Conservation (phyloP, 2,113 vertebrate species). For the Nicator chloris region DNA sequence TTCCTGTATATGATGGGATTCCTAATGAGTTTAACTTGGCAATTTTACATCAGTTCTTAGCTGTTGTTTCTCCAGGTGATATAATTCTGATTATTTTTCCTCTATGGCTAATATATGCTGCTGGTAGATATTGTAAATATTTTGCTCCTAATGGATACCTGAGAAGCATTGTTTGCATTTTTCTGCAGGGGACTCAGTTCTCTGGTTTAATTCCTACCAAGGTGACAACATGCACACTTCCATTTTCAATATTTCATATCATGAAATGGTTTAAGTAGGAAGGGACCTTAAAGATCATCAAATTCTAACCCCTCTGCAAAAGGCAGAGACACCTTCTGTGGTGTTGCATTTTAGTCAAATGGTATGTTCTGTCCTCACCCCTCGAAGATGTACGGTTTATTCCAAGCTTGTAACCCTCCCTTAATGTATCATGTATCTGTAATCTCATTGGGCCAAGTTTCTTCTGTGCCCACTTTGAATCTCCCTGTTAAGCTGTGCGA, state of each 20-base stretch:
- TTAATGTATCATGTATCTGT: too few relatives aligned
- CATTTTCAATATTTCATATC: not conserved
- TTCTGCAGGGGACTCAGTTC: not conserved
- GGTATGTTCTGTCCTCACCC: too few relatives aligned
- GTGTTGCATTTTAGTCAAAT: too few relatives aligned
- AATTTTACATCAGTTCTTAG: not conserved
- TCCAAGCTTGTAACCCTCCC: too few relatives aligned
- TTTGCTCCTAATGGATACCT: not conserved
- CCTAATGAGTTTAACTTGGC: not conserved
- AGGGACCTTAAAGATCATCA: not conserved
- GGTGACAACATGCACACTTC: not conserved
- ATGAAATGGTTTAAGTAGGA: not conserved
- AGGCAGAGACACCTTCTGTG: not conserved
- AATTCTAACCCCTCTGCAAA: not conserved
- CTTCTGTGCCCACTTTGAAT: too few relatives aligned
- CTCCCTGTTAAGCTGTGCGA: too few relatives aligned
- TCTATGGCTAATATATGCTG: not conserved
- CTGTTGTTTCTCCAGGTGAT: not conserved
- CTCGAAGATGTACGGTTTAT: too few relatives aligned
- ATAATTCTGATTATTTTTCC: not conserved
- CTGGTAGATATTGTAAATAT: not conserved
- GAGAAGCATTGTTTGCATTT: not conserved
- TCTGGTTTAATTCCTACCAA: not conserved
- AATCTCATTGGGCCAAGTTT: too few relatives aligned
- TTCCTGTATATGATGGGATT: not conserved